phyloP scores from a whole-genome alignment of 92 coral and sea anemone species.

The Plumapathes pennacea region DNA sequence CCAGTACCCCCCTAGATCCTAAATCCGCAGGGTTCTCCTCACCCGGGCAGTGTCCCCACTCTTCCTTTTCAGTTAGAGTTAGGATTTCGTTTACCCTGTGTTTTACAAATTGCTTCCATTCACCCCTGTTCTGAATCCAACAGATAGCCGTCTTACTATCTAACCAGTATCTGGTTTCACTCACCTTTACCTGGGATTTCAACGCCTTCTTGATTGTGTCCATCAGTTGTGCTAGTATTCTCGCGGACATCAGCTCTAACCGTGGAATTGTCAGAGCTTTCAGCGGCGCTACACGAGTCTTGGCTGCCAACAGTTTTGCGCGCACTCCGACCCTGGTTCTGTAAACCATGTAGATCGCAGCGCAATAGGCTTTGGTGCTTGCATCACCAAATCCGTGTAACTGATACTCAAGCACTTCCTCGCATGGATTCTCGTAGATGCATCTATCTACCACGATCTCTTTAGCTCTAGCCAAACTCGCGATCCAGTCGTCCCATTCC shows the following conservation, averaged over 20 bases:
- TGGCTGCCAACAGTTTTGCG: constrained; percentile 24
- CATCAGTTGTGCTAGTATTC: constrained; percentile 39
- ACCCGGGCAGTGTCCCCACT: constrained; percentile 54
- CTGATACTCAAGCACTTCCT: not conserved
- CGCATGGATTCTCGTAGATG: constrained; percentile 1
- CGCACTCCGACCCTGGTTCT: not conserved
- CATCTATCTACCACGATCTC: constrained; percentile 12
- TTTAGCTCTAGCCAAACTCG: constrained; percentile 12
- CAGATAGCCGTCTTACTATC: constrained; percentile 57
- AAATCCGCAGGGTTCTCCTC: constrained; percentile 54
- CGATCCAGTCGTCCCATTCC: constrained; percentile 30
- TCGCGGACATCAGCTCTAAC: constrained; percentile 52
- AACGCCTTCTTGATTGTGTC: constrained; percentile 29
- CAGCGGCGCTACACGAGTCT: constrained; percentile 48
- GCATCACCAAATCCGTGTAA: constrained; percentile 59
- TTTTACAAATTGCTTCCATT: constrained; percentile 63
- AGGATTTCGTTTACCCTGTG: constrained; percentile 51
- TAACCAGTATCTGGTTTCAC: constrained; percentile 12
- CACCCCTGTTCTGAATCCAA: constrained; percentile 43
- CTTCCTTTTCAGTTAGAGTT: constrained; percentile 19
- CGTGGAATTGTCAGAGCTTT: constrained; percentile 38
- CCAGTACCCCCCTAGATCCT: constrained; percentile 36
- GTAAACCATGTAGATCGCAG: constrained; percentile 40
- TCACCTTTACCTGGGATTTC: not conserved
- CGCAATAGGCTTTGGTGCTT: constrained; percentile 40